These are phyloP conservation scores for Branchellion lobata DNA, from an alignment of 2,888 invertebrate species.

Conservation along the genomic window DNA sequence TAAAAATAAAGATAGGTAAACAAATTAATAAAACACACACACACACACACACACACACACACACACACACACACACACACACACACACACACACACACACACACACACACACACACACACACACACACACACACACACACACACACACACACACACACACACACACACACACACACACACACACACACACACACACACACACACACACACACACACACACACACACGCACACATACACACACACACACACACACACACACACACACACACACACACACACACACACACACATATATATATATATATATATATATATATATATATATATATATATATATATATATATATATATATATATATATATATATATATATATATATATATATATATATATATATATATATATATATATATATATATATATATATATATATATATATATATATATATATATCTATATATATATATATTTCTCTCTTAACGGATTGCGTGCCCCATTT, in stretches of 20 bases:
- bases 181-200: conserved; percentile 30
- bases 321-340: too few relatives aligned
- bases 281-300: background rate
- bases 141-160: conserved; percentile 22
- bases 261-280: conserved; percentile 25
- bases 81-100: conserved; percentile 25
- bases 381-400: too few relatives aligned
- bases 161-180: conserved; percentile 28
- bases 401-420: too few relatives aligned
- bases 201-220: conserved; percentile 32
- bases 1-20: too few relatives aligned
- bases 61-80: conserved; percentile 22
- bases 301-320: too few relatives aligned
- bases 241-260: conserved; percentile 27
- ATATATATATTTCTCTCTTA: too few relatives aligned
- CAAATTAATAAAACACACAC: conserved; percentile 5
- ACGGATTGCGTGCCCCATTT: too few relatives aligned
- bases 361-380: too few relatives aligned
- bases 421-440: too few relatives aligned
- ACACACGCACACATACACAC: conserved; percentile 27
- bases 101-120: conserved; percentile 23
- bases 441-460: too few relatives aligned
- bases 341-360: too few relatives aligned
- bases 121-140: conserved; percentile 23
- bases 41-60: conserved; percentile 23